Percentiles rank a stretch among this genome's conserved stretches.
These are phyloP conservation scores for Aramus guarauna DNA, from an alignment of 2,113 vertebrate genomes.

Conservation along the genomic window DNA sequence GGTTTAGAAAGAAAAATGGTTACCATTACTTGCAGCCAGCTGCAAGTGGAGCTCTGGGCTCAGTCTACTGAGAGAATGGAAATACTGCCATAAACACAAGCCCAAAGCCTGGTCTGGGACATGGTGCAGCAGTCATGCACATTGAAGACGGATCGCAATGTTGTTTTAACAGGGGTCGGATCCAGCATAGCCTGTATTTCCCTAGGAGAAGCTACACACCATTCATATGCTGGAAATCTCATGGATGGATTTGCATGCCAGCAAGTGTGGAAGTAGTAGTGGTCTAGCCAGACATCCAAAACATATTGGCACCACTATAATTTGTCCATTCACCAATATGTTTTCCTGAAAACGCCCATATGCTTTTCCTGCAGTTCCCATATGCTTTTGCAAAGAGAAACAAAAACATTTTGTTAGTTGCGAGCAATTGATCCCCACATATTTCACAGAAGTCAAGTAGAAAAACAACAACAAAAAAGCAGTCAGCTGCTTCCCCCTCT, in stretches of 20 bases:
- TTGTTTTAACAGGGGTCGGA: neutral
- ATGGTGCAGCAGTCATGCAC: neutral
- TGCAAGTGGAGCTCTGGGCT: conserved; percentile 37
- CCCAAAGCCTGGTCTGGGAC: neutral
- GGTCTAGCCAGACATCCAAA: conserved; percentile 76
- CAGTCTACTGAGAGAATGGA: neutral
- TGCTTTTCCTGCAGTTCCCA: conserved; percentile 77
- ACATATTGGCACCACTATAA: conserved; percentile 73
- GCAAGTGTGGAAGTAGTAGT: conserved; percentile 45
- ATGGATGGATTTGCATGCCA: conserved; percentile 30
- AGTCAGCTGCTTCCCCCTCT: conserved; percentile 68
- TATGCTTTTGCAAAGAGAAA: conserved; percentile 77
- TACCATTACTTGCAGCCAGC: neutral
- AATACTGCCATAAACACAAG: neutral
- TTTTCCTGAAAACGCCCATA: conserved; percentile 77
- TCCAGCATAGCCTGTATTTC: neutral
- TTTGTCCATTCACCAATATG: conserved; percentile 82
- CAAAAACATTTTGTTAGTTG: conserved; percentile 80
- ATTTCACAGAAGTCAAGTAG: conserved; percentile 76
- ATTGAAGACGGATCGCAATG: neutral
- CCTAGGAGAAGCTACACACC: neutral
- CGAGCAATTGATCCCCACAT: conserved; percentile 69
- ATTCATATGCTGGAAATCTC: conserved; percentile 11
- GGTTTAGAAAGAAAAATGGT: neutral
- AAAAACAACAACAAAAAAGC: conserved; percentile 73